These are phyloP conservation scores for Sternarchorhynchus goeldii DNA, from an alignment of 2,797 vertebrate species.

Conservation along the genomic window DNA sequence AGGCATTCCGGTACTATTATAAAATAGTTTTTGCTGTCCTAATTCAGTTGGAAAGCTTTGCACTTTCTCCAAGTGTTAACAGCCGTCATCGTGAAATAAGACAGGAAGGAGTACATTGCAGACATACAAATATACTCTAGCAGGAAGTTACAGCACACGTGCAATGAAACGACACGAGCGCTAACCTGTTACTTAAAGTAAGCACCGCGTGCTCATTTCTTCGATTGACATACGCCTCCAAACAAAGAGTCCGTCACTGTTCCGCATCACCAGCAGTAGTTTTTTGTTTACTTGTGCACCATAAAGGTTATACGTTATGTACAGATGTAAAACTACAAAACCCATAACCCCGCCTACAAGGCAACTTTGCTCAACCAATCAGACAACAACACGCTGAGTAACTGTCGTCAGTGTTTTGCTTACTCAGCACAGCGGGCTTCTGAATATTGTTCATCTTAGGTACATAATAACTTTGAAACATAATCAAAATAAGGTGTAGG, in stretches of 20 bases:
- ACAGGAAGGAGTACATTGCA: neutral
- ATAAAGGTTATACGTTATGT: rapidly evolving
- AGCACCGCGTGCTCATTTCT: neutral
- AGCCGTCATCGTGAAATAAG: conserved; percentile 16
- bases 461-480: neutral
- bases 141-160: neutral
- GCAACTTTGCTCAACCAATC: conserved; percentile 65
- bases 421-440: conserved; percentile 10
- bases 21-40: neutral
- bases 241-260: conserved; percentile 41
- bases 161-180: neutral
- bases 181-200: conserved; percentile 55
- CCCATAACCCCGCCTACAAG: conserved; percentile 8
- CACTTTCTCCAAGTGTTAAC: neutral
- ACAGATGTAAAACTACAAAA: conserved; percentile 62
- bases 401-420: neutral
- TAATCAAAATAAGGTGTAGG: too few relatives aligned
- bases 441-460: neutral
- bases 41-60: neutral
- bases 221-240: conserved; percentile 56
- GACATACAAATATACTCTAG: neutral
- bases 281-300: neutral
- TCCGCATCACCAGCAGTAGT: conserved; percentile 64
- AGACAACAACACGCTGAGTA: conserved; percentile 69
- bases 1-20: conserved; percentile 20